Evolutionary conservation across 2,113 vertebrate species (phyloP).

Genomic region (Istiophorus platypterus): DNA sequence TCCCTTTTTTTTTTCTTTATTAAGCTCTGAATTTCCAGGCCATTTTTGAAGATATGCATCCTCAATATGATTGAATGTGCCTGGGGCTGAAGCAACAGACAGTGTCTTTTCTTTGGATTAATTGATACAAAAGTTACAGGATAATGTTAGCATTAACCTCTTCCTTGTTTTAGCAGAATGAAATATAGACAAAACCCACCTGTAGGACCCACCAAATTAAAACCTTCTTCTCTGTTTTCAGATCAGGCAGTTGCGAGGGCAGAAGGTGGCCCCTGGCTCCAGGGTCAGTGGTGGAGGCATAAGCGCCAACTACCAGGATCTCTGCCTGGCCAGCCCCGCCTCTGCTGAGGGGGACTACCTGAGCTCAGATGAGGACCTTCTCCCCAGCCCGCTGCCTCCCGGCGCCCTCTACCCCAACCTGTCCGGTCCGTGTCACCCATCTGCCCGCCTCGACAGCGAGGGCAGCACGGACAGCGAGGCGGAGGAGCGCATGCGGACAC

Average conservation of each 20-base stretch:
- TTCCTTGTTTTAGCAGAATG: not conserved
- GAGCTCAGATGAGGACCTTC: slow-evolving; percentile 93
- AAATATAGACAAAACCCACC: not conserved
- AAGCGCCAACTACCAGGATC: slow-evolving; percentile 84
- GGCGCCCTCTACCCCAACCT: slow-evolving; percentile 85
- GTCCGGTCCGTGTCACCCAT: slow-evolving; percentile 82
- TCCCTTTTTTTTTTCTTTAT: not conserved
- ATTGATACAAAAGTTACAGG: not conserved
- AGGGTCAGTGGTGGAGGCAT: slow-evolving; percentile 76
- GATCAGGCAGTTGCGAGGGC: slow-evolving; percentile 91
- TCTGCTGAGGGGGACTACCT: slow-evolving; percentile 92
- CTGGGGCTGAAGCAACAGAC: no score
- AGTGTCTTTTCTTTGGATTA: not conserved
- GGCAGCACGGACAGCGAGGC: slow-evolving; percentile 92
- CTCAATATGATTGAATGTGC: not conserved
- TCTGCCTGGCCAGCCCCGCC: slow-evolving; percentile 87
- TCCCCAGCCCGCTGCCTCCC: slow-evolving; percentile 86
- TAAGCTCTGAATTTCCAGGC: not conserved
- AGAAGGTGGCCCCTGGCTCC: slow-evolving; percentile 80
- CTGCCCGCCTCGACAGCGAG: slow-evolving; percentile 89
- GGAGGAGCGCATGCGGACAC: slow-evolving; percentile 75
- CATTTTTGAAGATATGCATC: not conserved
- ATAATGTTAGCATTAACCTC: not conserved
- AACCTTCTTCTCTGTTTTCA: slow-evolving; percentile 65
- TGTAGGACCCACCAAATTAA: not conserved